Evolutionary conservation across 2,113 vertebrate genomes (phyloP).

Genomic region (Cynopterus brachyotis): DNA sequence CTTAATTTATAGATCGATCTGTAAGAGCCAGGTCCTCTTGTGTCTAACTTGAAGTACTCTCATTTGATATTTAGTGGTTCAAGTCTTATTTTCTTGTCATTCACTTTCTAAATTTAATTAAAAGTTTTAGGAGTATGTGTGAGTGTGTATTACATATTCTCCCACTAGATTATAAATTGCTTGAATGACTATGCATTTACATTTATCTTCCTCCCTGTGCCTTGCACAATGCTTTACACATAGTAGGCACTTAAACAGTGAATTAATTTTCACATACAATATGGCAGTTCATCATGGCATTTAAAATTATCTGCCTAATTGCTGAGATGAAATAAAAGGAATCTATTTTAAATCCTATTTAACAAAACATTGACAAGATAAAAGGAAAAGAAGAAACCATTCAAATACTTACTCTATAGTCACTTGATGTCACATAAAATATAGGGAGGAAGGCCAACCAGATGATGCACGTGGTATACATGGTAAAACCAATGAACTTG

Average conservation of each 20-base stretch:
- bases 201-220: neutral
- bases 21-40: neutral
- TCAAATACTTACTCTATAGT: conserved; percentile 95
- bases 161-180: neutral
- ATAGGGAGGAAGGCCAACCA: conserved; percentile 99
- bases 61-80: conserved; percentile 22
- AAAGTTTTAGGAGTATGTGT: neutral
- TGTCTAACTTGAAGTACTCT: conserved; percentile 42
- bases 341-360: neutral
- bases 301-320: neutral
- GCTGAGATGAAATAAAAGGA: neutral
- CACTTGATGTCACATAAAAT: conserved; percentile 99
- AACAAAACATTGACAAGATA: neutral
- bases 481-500: conserved; percentile 99
- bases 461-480: conserved; percentile 99
- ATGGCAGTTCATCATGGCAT: neutral
- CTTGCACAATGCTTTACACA: neutral
- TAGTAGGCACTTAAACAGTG: neutral
- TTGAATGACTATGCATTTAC: neutral
- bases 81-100: conserved; percentile 15
- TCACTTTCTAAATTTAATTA: conserved; percentile 55
- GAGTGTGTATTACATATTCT: neutral
- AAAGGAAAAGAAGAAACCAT: conserved; percentile 33
- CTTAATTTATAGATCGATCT: conserved; percentile 7
- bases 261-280: neutral